A percentile compares a stretch with the other conserved stretches of the same genome.
Evolutionary conservation across 2,113 vertebrate species (phyloP).

Genomic region (Danio rerio): GRCz12tu NC_133193.1:22502501-22503000

Average conservation of each 20-base stretch:
- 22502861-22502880: conserved; percentile 3
- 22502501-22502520: neutral
- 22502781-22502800: neutral
- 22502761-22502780: conserved; percentile 70
- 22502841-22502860: conserved; percentile 15
- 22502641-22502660: conserved; percentile 65
- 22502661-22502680: conserved; percentile 87
- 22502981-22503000: neutral
- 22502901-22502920: neutral
- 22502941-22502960: neutral
- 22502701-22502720: conserved; percentile 62
- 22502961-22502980: neutral
- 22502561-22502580: conserved; percentile 18
- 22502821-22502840: conserved; percentile 56
- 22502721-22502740: conserved; percentile 50
- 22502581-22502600: conserved; percentile 55
- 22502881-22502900: neutral
- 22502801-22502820: conserved; percentile 39
- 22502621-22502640: conserved; percentile 72
- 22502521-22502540: neutral
- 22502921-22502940: neutral
- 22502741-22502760: conserved; percentile 38
- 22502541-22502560: neutral
- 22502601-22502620: conserved; percentile 73
- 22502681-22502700: conserved; percentile 76